Conservation (phyloP, 2,888 invertebrate genomes). For the Octodonta nipae region DNA sequence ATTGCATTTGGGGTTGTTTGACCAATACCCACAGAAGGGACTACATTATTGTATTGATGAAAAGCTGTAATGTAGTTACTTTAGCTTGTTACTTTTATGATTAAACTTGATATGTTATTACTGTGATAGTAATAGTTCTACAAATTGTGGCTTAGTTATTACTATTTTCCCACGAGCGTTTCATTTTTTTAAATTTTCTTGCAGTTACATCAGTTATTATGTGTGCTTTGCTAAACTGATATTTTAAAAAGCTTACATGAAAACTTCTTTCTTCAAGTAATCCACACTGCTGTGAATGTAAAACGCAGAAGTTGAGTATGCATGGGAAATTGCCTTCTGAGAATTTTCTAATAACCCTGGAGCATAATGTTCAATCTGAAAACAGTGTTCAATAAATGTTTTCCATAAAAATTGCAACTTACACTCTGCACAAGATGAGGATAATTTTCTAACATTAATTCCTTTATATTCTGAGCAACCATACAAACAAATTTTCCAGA, state of each 20-base stretch:
- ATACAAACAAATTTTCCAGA: conserved; percentile 42
- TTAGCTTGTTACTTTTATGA: too few relatives aligned
- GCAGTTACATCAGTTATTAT: too few relatives aligned
- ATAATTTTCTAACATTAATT: conserved; percentile 27
- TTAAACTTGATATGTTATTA: too few relatives aligned
- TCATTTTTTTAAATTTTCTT: too few relatives aligned
- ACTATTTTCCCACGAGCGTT: too few relatives aligned
- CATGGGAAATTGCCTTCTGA: conserved; percentile 35
- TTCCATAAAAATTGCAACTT: conserved; percentile 27
- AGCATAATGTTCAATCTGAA: conserved; percentile 54
- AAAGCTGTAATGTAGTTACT: too few relatives aligned
- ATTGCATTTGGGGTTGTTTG: too few relatives aligned
- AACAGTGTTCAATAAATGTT: conserved; percentile 5
- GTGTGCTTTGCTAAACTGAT: too few relatives aligned
- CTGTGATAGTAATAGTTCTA: too few relatives aligned
- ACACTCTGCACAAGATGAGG: conserved; percentile 42
- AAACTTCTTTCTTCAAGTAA: conserved; percentile 60
- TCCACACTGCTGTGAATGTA: conserved; percentile 42
- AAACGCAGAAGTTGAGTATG: conserved; percentile 39
- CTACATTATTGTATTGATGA: too few relatives aligned
- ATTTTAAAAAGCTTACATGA: conserved; percentile 66
- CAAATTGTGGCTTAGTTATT: too few relatives aligned
- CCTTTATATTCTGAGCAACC: conserved; percentile 24
- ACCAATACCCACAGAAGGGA: too few relatives aligned
- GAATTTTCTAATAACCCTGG: conserved; percentile 57